Evolutionary conservation across 2,113 vertebrate species (phyloP).

Genomic region (Tricholaema leucomelas): DNA sequence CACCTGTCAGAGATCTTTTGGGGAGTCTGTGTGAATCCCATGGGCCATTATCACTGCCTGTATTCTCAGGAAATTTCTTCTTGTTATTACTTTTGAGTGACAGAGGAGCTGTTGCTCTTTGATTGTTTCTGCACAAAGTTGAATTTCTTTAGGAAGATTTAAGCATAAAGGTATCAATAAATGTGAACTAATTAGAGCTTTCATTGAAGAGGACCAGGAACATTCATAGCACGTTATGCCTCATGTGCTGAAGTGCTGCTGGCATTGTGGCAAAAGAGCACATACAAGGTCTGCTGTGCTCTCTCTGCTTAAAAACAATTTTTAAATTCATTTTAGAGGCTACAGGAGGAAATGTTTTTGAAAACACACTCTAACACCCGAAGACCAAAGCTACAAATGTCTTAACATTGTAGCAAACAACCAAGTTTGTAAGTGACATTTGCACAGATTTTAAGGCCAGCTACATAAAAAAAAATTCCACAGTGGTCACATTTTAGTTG

Average conservation of each 20-base stretch:
- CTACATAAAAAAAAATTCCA: background rate
- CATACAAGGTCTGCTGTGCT: background rate
- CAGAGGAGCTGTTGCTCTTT: background rate
- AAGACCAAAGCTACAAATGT: background rate
- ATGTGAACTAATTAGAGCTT: background rate
- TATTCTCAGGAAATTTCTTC: background rate
- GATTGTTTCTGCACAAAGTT: background rate
- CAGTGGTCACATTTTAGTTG: background rate
- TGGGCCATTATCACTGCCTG: fast-evolving
- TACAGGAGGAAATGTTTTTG: background rate
- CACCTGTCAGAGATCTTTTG: background rate
- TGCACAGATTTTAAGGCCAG: background rate
- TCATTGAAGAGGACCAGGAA: background rate
- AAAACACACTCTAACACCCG: background rate
- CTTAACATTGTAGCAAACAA: background rate
- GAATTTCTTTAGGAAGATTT: background rate
- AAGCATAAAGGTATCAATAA: background rate
- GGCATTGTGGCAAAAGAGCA: background rate
- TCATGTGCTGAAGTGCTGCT: background rate
- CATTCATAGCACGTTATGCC: background rate
- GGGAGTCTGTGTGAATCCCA: background rate
- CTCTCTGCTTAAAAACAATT: background rate
- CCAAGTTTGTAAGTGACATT: background rate
- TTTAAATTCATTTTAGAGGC: background rate
- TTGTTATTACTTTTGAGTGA: background rate